These are phyloP conservation scores for Venturia canescens DNA, from an alignment of 1,140 invertebrate genomes.

Conservation along the genomic window DNA sequence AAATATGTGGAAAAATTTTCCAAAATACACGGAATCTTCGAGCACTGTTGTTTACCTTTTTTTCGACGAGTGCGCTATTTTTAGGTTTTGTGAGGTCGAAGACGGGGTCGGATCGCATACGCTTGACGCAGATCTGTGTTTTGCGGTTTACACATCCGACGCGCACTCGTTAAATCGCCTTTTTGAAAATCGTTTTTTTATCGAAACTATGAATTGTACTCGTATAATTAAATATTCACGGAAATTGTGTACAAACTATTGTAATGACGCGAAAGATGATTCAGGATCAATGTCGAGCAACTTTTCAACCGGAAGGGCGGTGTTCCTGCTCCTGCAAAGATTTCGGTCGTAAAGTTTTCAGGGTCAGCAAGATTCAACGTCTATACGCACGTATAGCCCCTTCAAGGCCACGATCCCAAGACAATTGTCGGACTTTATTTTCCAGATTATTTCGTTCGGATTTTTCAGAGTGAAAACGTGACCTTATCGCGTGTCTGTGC, in stretches of 20 bases:
- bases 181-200: too few species aligned
- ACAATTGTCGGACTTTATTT: background rate
- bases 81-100: too few species aligned
- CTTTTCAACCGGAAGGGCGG: slow-evolving; percentile 2
- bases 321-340: background rate
- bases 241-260: background rate
- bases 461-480: background rate
- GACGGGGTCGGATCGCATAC: too few species aligned
- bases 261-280: too few species aligned
- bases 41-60: too few species aligned
- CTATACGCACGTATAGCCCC: background rate
- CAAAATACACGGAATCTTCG: too few species aligned
- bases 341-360: background rate
- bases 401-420: background rate
- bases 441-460: background rate
- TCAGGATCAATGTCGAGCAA: background rate
- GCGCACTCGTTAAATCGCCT: too few species aligned
- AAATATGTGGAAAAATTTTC: too few species aligned
- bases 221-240: background rate
- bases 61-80: too few species aligned
- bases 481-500: background rate
- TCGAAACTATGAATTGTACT: background rate
- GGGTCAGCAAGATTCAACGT: background rate
- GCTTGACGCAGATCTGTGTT: too few species aligned
- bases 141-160: too few species aligned